These are phyloP conservation scores for Coryphaenoides rupestris DNA, from an alignment of 2,113 vertebrate species.

Conservation along the genomic window DNA sequence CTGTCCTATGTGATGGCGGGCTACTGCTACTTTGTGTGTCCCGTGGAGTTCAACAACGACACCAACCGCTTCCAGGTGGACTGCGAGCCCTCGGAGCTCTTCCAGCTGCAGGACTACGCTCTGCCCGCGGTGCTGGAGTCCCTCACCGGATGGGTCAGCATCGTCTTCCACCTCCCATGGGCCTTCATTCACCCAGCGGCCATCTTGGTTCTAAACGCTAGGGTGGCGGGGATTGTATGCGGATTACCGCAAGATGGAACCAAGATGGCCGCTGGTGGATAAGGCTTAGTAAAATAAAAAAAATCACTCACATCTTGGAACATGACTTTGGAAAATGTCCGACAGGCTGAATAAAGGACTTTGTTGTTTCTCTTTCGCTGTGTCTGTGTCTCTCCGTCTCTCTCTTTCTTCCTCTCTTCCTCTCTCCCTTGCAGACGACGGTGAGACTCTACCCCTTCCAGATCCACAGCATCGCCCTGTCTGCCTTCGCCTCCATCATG, in stretches of 20 bases:
- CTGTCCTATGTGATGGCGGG: constrained; percentile 94
- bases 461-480: constrained; percentile 96
- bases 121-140: constrained; percentile 85
- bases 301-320: too few species aligned
- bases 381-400: not conserved
- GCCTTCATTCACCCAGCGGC: not conserved
- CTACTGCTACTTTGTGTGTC: constrained; percentile 94
- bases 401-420: too few species aligned
- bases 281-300: too few species aligned
- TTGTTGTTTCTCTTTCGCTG: not conserved
- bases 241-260: too few species aligned
- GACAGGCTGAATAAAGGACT: not conserved
- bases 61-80: constrained; percentile 96
- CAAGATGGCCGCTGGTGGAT: too few species aligned
- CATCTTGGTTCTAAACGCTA: not conserved
- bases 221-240: too few species aligned
- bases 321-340: not conserved
- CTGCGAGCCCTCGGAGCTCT: constrained; percentile 90
- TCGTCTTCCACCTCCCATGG: not conserved
- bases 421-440: constrained; percentile 78
- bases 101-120: constrained; percentile 90
- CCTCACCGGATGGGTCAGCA: constrained; percentile 85
- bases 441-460: constrained; percentile 95
- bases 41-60: constrained; percentile 96
- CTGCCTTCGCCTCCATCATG: constrained; percentile 91